phyloP scores from a whole-genome alignment of 2,797 vertebrate species.

The Crenichthys baileyi region DNA sequence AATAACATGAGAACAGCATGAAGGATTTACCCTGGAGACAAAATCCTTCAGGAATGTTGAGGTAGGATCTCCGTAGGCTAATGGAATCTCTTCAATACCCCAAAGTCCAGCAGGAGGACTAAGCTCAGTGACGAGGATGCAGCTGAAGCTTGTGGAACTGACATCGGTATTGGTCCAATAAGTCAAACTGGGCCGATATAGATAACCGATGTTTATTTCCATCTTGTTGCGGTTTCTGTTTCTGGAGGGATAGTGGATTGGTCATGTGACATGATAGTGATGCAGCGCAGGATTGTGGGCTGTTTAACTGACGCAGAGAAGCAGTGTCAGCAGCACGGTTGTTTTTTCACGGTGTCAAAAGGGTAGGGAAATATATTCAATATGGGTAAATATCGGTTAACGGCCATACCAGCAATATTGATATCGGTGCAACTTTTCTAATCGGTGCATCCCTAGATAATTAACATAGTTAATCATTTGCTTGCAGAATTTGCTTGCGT shows the following conservation, averaged over 20 bases:
- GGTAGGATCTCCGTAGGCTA: slow-evolving; percentile 45
- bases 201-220: no score
- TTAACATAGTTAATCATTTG: neutral
- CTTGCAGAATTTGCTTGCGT: neutral
- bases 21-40: slow-evolving; percentile 11
- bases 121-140: slow-evolving; percentile 7
- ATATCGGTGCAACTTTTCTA: neutral
- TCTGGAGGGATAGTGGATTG: no score
- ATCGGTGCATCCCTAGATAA: neutral
- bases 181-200: no score
- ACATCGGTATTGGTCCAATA: no score
- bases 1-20: slow-evolving; percentile 30
- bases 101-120: slow-evolving; percentile 18
- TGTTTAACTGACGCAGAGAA: no score
- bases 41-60: slow-evolving; percentile 24
- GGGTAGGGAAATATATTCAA: neutral
- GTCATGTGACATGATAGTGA: no score
- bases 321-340: no score
- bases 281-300: no score
- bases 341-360: no score
- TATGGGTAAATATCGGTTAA: neutral
- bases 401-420: neutral
- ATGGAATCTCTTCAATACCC: slow-evolving; percentile 19
- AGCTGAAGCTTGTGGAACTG: slow-evolving; percentile 7
- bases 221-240: no score